Base-by-base conservation (phyloP, 2,888 invertebrate species). In the Parnassius mnemosyne region DNA sequence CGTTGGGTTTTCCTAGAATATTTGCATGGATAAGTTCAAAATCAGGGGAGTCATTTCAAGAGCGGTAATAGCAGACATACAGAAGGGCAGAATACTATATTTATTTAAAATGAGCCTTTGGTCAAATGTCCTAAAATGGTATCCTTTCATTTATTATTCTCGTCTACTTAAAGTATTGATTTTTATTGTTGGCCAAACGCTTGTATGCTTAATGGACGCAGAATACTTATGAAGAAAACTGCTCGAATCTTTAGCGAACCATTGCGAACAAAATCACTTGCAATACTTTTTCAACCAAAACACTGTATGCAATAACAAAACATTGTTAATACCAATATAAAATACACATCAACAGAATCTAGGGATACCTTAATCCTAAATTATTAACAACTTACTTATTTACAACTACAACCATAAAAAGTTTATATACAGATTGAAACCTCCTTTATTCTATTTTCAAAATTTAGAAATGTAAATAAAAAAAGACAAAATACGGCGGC, bases 41-140 rank as follows among this genome's bases (percentile, higher is more conserved):
- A 73, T 74, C 81, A 57, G 74, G 81, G 82, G 81, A 78, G 79
- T 81, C 79, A 75, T 85, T 84, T 76, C 67, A 75, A 74, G 75
- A 76, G 78, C 83, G 83, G 81, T 83, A 84, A 62, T 62, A 58
- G 53, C 62, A 62, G 57, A 62, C n/a, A n/a, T n/a, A n/a, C 50
- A 85, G 57, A 84, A 82, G 78, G 76, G 75, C 78, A 73, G 76
- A 78, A 73, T 73, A 70, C 73, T 75, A 71, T 68, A 75, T 77
- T 78, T 74, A 79, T 72, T 76, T 66, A 75, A 77, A 81, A 76
- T 75, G 73, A 79, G 75, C 75, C 74, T 76, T 80, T 50, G 77
- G 79, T 78, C 81, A 80, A 81, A 82, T 83, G 57, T 57, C 20
- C 53, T 49, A 9, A 57, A 57, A 53, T 43, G 25, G 53, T 44